phyloP scores from a whole-genome alignment of 2,888 invertebrate genomes.

The Athetis lepigone region DNA sequence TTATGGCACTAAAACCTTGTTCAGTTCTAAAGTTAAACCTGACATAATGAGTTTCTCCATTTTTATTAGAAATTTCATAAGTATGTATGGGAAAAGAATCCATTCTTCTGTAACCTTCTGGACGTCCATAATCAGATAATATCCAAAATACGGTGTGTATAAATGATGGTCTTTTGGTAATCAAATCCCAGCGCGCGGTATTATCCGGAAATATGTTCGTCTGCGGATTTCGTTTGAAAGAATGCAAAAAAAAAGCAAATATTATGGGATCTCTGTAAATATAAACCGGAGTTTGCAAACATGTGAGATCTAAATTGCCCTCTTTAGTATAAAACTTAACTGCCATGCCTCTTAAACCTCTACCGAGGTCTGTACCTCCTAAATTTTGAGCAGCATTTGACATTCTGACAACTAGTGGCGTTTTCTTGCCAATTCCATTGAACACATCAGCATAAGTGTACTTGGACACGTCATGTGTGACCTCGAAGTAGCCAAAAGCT shows the following conservation, averaged over 20 bases:
- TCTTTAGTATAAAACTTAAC: constrained; percentile 73
- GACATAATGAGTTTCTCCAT: constrained; percentile 93
- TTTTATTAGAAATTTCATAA: constrained; percentile 94
- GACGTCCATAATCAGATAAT: constrained; percentile 96
- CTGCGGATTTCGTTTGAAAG: constrained; percentile 89
- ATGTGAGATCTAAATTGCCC: constrained; percentile 73
- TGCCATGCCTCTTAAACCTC: constrained; percentile 83
- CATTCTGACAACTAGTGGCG: constrained; percentile 90
- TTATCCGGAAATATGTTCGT: constrained; percentile 70
- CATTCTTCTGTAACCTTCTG: constrained; percentile 96
- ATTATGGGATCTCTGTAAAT: constrained; percentile 88
- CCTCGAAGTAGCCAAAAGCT: constrained; percentile 95
- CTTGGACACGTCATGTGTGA: constrained; percentile 94
- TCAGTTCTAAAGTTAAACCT: constrained; percentile 97
- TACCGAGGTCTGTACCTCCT: constrained; percentile 90
- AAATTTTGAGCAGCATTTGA: constrained; percentile 91
- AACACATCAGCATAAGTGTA: constrained; percentile 91
- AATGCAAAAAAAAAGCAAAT: constrained; percentile 89
- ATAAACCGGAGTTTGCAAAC: constrained; percentile 90
- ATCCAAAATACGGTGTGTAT: constrained; percentile 94
- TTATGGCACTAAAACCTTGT: constrained; percentile 91
- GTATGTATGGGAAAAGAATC: constrained; percentile 97
- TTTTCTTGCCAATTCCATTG: constrained; percentile 90
- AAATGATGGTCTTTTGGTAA: constrained; percentile 90
- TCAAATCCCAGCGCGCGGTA: constrained; percentile 88